Evolutionary conservation across 2,113 vertebrate genomes (phyloP), one percentile per base, ranked within the genome.

Genomic region (Heteronetta atricapilla): DNA sequence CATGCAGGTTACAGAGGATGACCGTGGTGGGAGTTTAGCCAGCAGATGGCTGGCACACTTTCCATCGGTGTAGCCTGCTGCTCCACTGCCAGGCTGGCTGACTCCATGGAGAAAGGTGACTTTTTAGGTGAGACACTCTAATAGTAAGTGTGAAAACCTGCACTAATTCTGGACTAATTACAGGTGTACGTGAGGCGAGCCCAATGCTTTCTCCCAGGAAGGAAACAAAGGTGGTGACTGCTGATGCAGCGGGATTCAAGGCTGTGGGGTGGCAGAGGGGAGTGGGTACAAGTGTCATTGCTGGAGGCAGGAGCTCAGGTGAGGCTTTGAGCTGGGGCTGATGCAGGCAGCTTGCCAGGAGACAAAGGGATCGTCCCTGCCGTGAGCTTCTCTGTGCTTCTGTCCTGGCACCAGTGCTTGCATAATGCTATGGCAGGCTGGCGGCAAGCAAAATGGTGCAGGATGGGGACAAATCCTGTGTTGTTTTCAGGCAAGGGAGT

Each of bases 251-350:
- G 48, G n/a, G 33, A 63, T 56, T 74, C 67, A 62, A 28, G 16
- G 44, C 19, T 42, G 31, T 42, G 52, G 58, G 15, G 15, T 9
- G 8, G 36, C 2, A 4, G n/a, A 55, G 52, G 44, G 38, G 63
- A 53, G 33, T 0, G 16, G 33, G 36, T 58, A 22, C 3, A 4
- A 66, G 42, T 36, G 28, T 25, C 0, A 0, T 36, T 0, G 1
- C 36, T 74, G 64, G 33, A 64, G 33, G 29, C 52, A 31, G 58
- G 22, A 64, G 23, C 50, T 77, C 17, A 31, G 50, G 13, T 8
- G 23, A 44, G 70, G 23, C 10, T 66, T 53, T 72, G 23, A 52
- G 36, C 52, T n/a, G 31, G 0, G 3, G 20, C 59, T 7, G 21
- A 20, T 46, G 72, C 28, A 31, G 60, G 40, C 34, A 7, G 13